These are phyloP conservation scores for Acrocephalus arundinaceus DNA, from an alignment of 2,113 vertebrate species.

Conservation along the genomic window DNA sequence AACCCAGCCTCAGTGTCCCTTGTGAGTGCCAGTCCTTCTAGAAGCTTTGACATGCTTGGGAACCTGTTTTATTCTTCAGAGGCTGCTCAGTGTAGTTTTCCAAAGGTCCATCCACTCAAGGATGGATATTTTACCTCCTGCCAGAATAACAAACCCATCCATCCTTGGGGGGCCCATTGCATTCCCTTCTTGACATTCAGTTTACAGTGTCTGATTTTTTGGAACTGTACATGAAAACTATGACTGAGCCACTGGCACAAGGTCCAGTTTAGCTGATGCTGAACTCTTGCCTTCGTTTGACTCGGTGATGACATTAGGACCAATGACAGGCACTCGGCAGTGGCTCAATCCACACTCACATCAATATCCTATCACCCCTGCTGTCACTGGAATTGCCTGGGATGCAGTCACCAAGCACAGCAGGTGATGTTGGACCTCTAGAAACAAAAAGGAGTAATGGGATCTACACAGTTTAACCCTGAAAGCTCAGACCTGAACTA, in stretches of 20 bases:
- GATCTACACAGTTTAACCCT: not conserved
- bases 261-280: not conserved
- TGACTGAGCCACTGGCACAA: not conserved
- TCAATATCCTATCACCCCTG: not conserved
- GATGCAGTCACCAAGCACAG: not conserved
- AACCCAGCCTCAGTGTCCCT: not conserved
- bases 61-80: not conserved
- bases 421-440: not conserved
- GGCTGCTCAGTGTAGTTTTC: not conserved
- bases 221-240: not conserved
- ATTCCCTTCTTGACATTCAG: not conserved
- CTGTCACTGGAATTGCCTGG: not conserved
- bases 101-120: not conserved
- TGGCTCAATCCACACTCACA: not conserved
- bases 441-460: not conserved
- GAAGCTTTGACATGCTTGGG: not conserved
- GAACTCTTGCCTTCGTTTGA: not conserved
- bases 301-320: not conserved
- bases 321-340: rapidly evolving
- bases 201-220: not conserved
- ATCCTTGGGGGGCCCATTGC: not conserved
- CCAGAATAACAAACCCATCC: not conserved
- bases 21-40: not conserved
- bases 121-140: not conserved
- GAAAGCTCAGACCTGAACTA: not conserved